Evolutionary conservation across 1,140 invertebrate species (phyloP).

Genomic region (Centruroides vittatus): DNA sequence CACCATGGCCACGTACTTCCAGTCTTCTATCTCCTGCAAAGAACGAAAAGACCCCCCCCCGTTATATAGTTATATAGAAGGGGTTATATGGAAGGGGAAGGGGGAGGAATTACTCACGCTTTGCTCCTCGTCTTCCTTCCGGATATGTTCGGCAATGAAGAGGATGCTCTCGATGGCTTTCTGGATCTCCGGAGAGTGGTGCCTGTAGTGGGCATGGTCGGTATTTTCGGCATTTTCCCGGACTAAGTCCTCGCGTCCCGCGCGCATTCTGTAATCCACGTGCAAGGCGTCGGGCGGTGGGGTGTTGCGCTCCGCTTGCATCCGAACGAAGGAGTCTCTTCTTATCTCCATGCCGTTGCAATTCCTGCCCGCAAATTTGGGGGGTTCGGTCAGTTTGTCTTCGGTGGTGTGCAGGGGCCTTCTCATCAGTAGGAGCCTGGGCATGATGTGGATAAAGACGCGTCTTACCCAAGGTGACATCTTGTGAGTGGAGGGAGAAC

Average conservation of each 20-base stretch:
- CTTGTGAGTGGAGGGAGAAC: slow-evolving; percentile 63
- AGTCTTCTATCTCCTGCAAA: slow-evolving; percentile 78
- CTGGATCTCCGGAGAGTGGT: slow-evolving; percentile 51
- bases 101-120: slow-evolving; percentile 45
- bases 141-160: slow-evolving; percentile 95
- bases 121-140: slow-evolving; percentile 84
- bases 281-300: neutral
- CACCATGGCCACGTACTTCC: slow-evolving; percentile 99
- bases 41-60: too few species aligned
- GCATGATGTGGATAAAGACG: slow-evolving; percentile 82
- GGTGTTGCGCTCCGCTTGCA: neutral
- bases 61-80: too few species aligned
- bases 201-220: neutral
- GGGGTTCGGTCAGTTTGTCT: neutral
- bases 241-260: neutral
- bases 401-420: slow-evolving; percentile 39
- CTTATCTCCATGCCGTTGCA: slow-evolving; percentile 9
- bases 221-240: neutral
- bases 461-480: slow-evolving; percentile 91
- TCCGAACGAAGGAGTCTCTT: neutral
- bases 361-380: neutral
- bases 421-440: slow-evolving; percentile 64
- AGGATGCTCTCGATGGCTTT: slow-evolving; percentile 82
- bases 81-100: too few species aligned
- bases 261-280: neutral